Conservation (phyloP, 2,797 vertebrate species). For the Valencia hispanica region DNA sequence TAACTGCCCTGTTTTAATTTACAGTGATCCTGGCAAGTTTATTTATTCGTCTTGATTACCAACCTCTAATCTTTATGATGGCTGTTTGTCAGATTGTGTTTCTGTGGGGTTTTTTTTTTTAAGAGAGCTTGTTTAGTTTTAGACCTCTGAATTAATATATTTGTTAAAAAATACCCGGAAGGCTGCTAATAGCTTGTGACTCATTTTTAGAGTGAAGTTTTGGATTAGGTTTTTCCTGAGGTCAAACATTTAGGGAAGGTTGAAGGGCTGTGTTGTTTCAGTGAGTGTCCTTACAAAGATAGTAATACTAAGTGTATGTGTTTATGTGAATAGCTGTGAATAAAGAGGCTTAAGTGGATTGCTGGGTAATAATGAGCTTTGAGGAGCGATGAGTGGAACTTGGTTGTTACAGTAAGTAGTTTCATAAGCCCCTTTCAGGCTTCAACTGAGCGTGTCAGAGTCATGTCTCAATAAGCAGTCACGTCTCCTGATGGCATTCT, state of each 20-base stretch:
- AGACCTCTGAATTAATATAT: not conserved
- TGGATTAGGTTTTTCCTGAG: not conserved
- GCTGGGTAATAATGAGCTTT: slow-evolving; percentile 67
- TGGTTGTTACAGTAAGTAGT: slow-evolving; percentile 45
- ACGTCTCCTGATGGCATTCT: not conserved
- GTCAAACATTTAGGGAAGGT: not conserved
- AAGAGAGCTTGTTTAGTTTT: not conserved
- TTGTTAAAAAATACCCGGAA: not conserved
- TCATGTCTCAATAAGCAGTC: slow-evolving; percentile 8
- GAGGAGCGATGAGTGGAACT: slow-evolving; percentile 54
- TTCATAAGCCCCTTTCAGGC: slow-evolving; percentile 18
- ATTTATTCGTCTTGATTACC: slow-evolving; percentile 59
- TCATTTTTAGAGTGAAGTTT: not conserved
- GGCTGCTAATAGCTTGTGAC: not conserved
- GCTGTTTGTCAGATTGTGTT: slow-evolving; percentile 34
- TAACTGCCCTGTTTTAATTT: slow-evolving; percentile 41
- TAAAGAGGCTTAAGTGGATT: slow-evolving; percentile 72
- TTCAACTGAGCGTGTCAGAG: slow-evolving; percentile 7
- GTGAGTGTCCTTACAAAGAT: slow-evolving; percentile 10
- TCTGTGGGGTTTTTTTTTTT: not conserved
- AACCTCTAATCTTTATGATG: slow-evolving; percentile 49
- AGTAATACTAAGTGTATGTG: slow-evolving; percentile 3
- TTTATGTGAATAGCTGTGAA: slow-evolving; percentile 36
- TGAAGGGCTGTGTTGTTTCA: not conserved
- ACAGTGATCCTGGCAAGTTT: slow-evolving; percentile 35